Percentiles rank a stretch among this genome's conserved stretches.
These are phyloP conservation scores for Achroia grisella DNA, from an alignment of 1,140 invertebrate species.

Conservation along the genomic window DNA sequence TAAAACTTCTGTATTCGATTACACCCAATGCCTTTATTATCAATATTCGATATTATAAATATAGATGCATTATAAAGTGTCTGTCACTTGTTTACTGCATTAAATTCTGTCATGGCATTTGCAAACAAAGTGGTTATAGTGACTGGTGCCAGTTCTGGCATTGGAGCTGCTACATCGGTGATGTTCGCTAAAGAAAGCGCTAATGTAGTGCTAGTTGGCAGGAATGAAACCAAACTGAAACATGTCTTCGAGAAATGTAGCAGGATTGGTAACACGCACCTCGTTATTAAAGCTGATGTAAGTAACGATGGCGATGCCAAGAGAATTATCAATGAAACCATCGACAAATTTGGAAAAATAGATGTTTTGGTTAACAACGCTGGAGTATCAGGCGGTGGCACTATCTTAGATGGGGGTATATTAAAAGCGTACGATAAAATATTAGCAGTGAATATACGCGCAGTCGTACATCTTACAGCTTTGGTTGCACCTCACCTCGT, in stretches of 20 bases:
- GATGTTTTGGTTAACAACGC: constrained; percentile 85
- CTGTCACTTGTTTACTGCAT: too few relatives aligned
- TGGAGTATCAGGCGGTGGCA: constrained; percentile 77
- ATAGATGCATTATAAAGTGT: too few relatives aligned
- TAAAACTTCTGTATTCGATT: too few relatives aligned
- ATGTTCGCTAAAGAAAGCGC: constrained; percentile 82
- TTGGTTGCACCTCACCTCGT: constrained; percentile 81
- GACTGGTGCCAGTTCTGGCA: constrained; percentile 89
- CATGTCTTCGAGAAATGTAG: constrained; percentile 75
- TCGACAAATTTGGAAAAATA: constrained; percentile 36
- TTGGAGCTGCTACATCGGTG: constrained; percentile 84
- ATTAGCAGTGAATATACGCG: constrained; percentile 80
- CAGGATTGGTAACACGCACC: constrained; percentile 5
- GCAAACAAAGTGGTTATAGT: constrained; percentile 76
- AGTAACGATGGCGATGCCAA: constrained; percentile 18
- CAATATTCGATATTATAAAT: too few relatives aligned
- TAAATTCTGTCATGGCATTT: too few relatives aligned
- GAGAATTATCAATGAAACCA: constrained; percentile 13
- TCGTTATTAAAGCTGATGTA: constrained; percentile 21
- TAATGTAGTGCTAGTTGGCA: constrained; percentile 79
- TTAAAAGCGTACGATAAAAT: constrained; percentile 79
- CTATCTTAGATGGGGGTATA: constrained; percentile 70
- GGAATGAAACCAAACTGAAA: constrained; percentile 75
- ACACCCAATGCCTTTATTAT: too few relatives aligned
- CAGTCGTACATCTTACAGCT: constrained; percentile 80